Base-by-base conservation (phyloP, 35 echinoderm and acorn worm genomes). In the Lytechinus variegatus region DNA sequence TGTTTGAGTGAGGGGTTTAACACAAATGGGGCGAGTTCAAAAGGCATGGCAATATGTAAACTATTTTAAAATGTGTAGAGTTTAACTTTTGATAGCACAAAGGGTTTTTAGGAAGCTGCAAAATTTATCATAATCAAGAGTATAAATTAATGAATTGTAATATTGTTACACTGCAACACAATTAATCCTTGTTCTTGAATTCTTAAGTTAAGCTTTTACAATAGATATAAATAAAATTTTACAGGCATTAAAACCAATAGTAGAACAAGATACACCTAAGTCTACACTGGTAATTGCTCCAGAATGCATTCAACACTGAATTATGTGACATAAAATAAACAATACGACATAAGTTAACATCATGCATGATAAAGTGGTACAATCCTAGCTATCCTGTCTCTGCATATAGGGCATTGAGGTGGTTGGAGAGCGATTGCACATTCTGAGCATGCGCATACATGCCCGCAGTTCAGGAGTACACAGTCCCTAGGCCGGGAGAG, bases 371-470 rank as follows among this genome's bases (percentile, higher is more conserved):
- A 99, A 54, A 99, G 91, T 56, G 98, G 98, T 54, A 98, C 97
- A 52, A 97, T 95, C 87, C 98, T 97, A 19, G 91, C 94, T 24
- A 99, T 98, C 24, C 97, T 86, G 21, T 97, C 89, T 87, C 98
- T 98, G 56, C 98, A 98, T 96, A 99, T 99, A 53, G 98, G 98
- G 54, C 98, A 99, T 9, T 99, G 98, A 9, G 98, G 98, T 4
- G 98, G 98, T 54, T 98, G 96, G 21, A 98, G 91, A 16, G 94
- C 94, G 4, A 91, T 94, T 2, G 95, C 95, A 86, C 98, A 99
- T 13, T 94, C 88, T 12, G 97, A 96, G 94, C 98, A 99, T 19
- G 96, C 97, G 95, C 97, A 99, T 28, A 99, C 96, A 72, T 99
- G 98, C 7, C 98, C 98, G 94, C 98, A 99, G 87, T 99, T 96